Base-by-base conservation (phyloP, 2,797 vertebrate genomes). In the Tenualosa ilisha region DNA sequence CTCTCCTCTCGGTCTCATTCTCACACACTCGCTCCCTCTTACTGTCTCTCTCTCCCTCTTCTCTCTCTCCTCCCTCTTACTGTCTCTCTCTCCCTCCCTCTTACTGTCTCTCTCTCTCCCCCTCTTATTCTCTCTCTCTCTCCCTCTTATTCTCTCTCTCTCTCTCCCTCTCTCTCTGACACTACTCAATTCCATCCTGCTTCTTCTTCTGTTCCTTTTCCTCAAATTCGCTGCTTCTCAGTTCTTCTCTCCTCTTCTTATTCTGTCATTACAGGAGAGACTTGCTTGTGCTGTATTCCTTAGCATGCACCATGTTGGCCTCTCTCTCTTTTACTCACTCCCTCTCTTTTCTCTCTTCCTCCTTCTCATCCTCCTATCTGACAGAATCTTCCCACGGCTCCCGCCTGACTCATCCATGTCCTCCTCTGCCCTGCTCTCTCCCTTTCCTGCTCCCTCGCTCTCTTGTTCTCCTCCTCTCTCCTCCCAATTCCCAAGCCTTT, bases 311-410 rank as follows among this genome's bases (percentile, higher is more conserved):
- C 88, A 68, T 20, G 82, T 9, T 3, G 51, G 79, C 85, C 85
- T 63, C 91, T 88, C 94, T 88, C 90, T 84, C 65, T 81, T 84
- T 87, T 51, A 51, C 84, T 51, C 83, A 43, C 46, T 61, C 81
- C 54, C 84, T 89, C 81, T 37, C 83, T 68, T 46, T 63, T 86
- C 86, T 81, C 91, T 88, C 94, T 87, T 88, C 84, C 81, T 81
- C 84, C 86, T 82, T 51, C 84, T 86, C 82, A 87, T 87, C 87
- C 86, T 83, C 85, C 87, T 81, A 81, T 26, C 84, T 61, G 83
- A 68, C 81, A 79, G 72, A 79, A 79, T 79, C 72, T 79, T 79
- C 72, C 72, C 72, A 79, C 72, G 72, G 72, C 72, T 79, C 72
- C 72, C 72, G 63, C 84, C 46, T 24, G 37, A 61, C 50, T 49